Conservation (phyloP, 2,113 vertebrate species). For the Scalopus aquaticus region DNA sequence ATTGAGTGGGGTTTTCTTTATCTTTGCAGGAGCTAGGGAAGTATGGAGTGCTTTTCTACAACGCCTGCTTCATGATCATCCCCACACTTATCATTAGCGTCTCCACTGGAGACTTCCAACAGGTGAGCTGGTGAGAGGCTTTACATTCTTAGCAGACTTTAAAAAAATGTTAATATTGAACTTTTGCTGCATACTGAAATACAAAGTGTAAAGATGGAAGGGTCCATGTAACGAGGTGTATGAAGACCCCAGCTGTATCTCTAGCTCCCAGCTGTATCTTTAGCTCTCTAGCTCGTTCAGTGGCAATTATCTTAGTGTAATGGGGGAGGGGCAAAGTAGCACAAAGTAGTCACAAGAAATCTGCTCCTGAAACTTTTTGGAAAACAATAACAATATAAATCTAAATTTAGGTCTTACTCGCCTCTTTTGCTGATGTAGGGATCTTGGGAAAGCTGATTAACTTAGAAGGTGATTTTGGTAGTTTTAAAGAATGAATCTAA, state of each 20-base stretch:
- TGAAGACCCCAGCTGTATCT: neutral
- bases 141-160: neutral
- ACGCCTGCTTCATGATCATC: constrained; percentile 92
- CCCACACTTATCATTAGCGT: constrained; percentile 89
- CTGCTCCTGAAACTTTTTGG: neutral
- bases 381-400: neutral
- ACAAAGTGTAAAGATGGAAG: neutral
- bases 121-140: constrained; percentile 82
- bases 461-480: neutral
- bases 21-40: constrained; percentile 91
- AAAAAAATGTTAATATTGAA: neutral
- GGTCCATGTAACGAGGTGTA: neutral
- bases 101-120: constrained; percentile 90
- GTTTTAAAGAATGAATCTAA: neutral
- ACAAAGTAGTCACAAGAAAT: neutral
- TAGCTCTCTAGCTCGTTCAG: no score
- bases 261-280: neutral
- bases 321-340: neutral
- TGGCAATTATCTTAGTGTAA: neutral
- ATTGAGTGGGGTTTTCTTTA: neutral
- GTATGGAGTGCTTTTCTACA: constrained; percentile 96
- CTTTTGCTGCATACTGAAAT: neutral
- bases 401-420: neutral
- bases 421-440: neutral
- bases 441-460: neutral